Evolutionary conservation across 1,140 invertebrate species (phyloP), one percentile per base, ranked within the genome.

Genomic region (Drosophila teissieri): DNA sequence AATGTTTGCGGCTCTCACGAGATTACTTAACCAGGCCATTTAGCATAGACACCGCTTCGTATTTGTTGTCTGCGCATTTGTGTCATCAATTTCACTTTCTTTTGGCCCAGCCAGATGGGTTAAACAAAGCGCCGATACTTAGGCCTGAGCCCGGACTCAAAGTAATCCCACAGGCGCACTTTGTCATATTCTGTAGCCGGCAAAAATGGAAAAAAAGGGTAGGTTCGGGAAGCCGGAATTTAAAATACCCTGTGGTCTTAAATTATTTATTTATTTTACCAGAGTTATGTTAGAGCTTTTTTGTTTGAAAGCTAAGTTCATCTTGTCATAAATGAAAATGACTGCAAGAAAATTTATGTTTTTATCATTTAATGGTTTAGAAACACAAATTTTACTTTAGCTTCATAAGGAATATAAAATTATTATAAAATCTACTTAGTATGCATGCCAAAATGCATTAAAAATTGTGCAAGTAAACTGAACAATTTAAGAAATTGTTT

Each of bases 71-170:
- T 75, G 73, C 69, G 57, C 80, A 88, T 90, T 90, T 90, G 82
- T 90, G 88, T 81, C 88, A 88, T 84, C 88, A 91, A 91, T 91
- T 91, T 91, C 88, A 91, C 88, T 91, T 91, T 91, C 88, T 84
- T 81, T 80, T 24, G 53, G 36, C 67, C 68, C 31, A 17, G 22
- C 61, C 64, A 62, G 79, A 84, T 64, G 80, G 72, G 60, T 69
- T 62, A 81, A 89, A 86, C 79, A 88, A 88, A 78, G 72, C 79
- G 52, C 22, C 46, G 45, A 60, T 69, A 76, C 76, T 86, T 70
- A 70, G 65, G 27, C 39, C 60, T 36, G 42, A 34, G 54, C 34
- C 42, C 39, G 37, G 22, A 14, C 57, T 40, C 39, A 82, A 73
- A 73, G 57, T 68, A 54, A 61, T 83, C 83, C 83, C 84, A 73